Evolutionary conservation across 2,113 vertebrate species (phyloP), one percentile per base, ranked within the genome.

Genomic region (Bucco capensis): DNA sequence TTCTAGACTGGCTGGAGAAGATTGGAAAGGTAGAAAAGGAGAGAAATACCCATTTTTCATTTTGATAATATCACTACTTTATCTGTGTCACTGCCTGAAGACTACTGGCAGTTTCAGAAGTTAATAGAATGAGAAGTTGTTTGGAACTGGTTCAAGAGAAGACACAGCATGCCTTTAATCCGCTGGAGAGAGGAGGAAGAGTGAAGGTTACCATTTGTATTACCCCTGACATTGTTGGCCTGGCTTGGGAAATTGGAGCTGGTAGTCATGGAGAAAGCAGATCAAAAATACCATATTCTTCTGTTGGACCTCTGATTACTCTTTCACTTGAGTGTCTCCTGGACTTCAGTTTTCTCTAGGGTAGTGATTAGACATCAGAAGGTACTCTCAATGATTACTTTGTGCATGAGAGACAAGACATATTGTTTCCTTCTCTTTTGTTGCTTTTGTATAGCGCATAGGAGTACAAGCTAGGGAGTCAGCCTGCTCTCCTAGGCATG

Each of bases 41-140:
- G 61, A 73, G 37, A 69, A 85, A 47, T 58, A 77, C 2, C n/a
- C 6, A 22, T 76, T 92, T 86, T 87, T 92, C 72, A 62, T 83
- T 89, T 83, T 83, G 64, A 33, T 84, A 73, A 37, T 80, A 73
- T 66, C 38, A 31, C 56, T 77, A 23, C 35, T 88, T 94, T 73
- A 67, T 91, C 89, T 65, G 57, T 89, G 83, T 83, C 74, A 61
- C 75, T 92, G 53, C 49, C 74, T 62, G 60, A 88, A 46, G 81
- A 78, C 72, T 83, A 19, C 54, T 73, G 79, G 37, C 38, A 35
- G 71, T 91, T 89, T 87, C 47, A 85, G 85, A 83, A 90, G 81
- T 86, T 92, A 83, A 85, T 91, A 83, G 72, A 89, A 93, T 66
- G 33, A 84, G 75, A 76, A 85, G 38, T 77, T 90, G 54, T 72